Evolutionary conservation across 2,888 invertebrate species (phyloP).

Genomic region (Athetis lepigone): DNA sequence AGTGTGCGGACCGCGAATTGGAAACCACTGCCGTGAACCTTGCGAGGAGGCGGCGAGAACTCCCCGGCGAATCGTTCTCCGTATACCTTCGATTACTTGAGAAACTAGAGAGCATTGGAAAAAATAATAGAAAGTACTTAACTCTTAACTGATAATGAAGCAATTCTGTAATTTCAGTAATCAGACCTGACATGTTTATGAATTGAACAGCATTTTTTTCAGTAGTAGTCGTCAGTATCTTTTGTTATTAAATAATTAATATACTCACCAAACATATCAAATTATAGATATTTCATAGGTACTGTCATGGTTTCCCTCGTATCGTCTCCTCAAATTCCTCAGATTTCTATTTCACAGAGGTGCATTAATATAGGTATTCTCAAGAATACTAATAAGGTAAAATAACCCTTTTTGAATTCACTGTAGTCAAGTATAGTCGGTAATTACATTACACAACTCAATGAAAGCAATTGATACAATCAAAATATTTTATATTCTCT

Average conservation of each 20-base stretch:
- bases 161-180: neutral
- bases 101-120: conserved; percentile 46
- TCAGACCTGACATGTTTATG: neutral
- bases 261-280: too few relatives aligned
- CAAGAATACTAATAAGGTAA: neutral
- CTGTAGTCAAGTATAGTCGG: too few relatives aligned
- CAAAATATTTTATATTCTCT: conserved; percentile 13
- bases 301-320: too few relatives aligned
- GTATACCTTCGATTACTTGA: conserved; percentile 72
- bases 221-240: too few relatives aligned
- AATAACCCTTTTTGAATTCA: too few relatives aligned
- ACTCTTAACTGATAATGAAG: conserved; percentile 19
- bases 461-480: conserved; percentile 23
- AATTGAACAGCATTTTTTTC: too few relatives aligned
- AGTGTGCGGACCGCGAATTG: conserved; percentile 76
- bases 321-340: too few relatives aligned
- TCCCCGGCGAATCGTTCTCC: conserved; percentile 72
- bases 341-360: too few relatives aligned
- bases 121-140: conserved; percentile 47
- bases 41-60: conserved; percentile 66
- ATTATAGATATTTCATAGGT: too few relatives aligned
- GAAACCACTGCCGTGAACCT: conserved; percentile 73
- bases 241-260: too few relatives aligned
- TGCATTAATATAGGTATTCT: neutral
- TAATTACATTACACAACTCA: conserved; percentile 12